phyloP scores from a whole-genome alignment of 2,797 vertebrate genomes.

The Enteromius anoplus region DNA sequence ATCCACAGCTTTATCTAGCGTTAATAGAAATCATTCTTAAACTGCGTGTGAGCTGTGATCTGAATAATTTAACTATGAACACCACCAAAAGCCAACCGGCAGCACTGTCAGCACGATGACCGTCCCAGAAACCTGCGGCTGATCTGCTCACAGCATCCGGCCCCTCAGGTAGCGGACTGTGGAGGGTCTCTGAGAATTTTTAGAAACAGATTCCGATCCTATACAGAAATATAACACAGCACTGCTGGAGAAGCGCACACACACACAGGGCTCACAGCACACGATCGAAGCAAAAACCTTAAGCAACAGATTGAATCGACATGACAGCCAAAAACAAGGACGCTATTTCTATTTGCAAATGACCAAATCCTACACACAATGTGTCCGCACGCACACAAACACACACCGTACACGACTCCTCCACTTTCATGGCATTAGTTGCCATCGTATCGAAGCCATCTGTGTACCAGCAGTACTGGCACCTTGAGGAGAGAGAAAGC shows the following conservation, averaged over 20 bases:
- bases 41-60: background rate
- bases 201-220: background rate
- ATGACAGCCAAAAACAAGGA: constrained; percentile 44
- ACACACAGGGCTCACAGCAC: constrained; percentile 13
- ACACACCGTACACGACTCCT: constrained; percentile 28
- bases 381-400: background rate
- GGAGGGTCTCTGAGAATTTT: constrained; percentile 5
- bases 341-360: constrained; percentile 48
- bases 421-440: constrained; percentile 42
- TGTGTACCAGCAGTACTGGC: constrained; percentile 45
- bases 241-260: constrained; percentile 17
- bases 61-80: background rate
- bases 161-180: background rate
- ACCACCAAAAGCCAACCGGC: background rate
- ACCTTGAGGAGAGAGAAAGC: constrained; percentile 38
- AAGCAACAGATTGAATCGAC: constrained; percentile 47
- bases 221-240: background rate
- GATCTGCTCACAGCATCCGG: background rate
- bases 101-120: background rate
- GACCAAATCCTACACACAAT: constrained; percentile 35
- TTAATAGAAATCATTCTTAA: background rate
- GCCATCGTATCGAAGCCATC: constrained; percentile 50
- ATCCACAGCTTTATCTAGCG: background rate
- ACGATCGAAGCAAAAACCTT: constrained; percentile 11
- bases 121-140: background rate